These are phyloP conservation scores for Rhyzopertha dominica DNA, from an alignment of 1,140 invertebrate species.

Conservation along the genomic window DNA sequence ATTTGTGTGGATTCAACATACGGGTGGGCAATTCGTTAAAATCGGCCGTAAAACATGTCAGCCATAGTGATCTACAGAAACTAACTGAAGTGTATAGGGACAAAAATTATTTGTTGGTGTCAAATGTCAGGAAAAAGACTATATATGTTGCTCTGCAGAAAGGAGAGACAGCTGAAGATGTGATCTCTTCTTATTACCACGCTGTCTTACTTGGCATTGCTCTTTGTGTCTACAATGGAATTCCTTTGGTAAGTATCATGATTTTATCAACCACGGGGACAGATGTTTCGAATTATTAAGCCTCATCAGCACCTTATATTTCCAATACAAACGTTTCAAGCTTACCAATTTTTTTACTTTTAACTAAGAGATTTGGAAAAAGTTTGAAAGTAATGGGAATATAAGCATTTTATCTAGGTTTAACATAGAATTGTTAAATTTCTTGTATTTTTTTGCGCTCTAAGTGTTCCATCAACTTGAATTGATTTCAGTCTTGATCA, in stretches of 20 bases:
- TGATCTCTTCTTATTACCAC: constrained; percentile 53
- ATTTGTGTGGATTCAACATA: constrained; percentile 51
- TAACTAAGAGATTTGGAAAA: no score
- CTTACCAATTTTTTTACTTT: no score
- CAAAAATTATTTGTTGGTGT: constrained; percentile 49
- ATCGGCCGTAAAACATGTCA: constrained; percentile 44
- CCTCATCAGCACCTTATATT: no score
- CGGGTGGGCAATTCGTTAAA: constrained; percentile 52
- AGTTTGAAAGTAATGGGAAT: no score
- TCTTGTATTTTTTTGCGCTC: no score
- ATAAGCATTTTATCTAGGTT: no score
- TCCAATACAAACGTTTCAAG: no score
- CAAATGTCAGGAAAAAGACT: constrained; percentile 42
- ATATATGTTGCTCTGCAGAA: constrained; percentile 50
- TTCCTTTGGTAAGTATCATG: constrained; percentile 32
- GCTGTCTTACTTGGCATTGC: constrained; percentile 47
- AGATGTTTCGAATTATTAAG: no score
- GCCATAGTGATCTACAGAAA: constrained; percentile 35
- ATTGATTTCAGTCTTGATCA: no score
- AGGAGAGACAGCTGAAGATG: constrained; percentile 41
- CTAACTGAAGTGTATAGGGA: constrained; percentile 43
- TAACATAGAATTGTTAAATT: no score
- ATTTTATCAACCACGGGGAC: no score
- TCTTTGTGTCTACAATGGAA: constrained; percentile 33
- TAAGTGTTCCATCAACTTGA: no score